Evolutionary conservation across 2,113 vertebrate species (phyloP), one percentile per base, ranked within the genome.

Genomic region (Eptesicus fuscus): DNA sequence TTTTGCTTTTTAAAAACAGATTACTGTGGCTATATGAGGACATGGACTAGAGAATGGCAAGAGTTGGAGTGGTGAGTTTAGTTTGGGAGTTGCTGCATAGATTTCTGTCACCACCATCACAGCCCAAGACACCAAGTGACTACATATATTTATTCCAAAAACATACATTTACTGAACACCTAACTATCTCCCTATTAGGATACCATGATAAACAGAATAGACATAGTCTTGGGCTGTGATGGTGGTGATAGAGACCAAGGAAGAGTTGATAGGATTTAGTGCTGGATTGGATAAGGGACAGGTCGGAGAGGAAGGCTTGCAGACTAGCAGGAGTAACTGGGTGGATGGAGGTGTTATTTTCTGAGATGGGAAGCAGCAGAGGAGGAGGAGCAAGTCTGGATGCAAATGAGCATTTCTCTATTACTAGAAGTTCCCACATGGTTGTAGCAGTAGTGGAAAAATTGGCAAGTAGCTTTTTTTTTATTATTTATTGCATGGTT

Each of bases 131-230:
- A n/a, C n/a, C n/a, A n/a, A 35, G 35, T 83, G 61, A 35, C 59
- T 93, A 71, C 40, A 77, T 90, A 88, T 77, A 44, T 61, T 69
- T 23, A 63, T 88, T 93, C 63, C 28, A n/a, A 92, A 93, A 86
- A 30, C 32, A 73, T 42, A 7, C 14, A 70, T 51, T 83, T 83
- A 65, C 42, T 14, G 63, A 94, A 30, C 37, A 83, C 44, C 59
- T 69, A 44, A 59, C 18, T 35, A 35, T 53, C 25, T 71, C 16
- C 17, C 63, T n/a, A 18, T 88, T 82, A 83, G 78, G 74, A 71
- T 53, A 67, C 37, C 49, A 90, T 3, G 4, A 22, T 74, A 88
- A 92, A 67, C 37, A 90, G 14, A 80, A 74, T 78, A 92, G 47
- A 49, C 32, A 37, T 2, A 49, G 9, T 53, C 12, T 69, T 90